These are phyloP conservation scores for Rafetus swinhoei DNA, from an alignment of 2,113 vertebrate species.

Conservation along the genomic window DNA sequence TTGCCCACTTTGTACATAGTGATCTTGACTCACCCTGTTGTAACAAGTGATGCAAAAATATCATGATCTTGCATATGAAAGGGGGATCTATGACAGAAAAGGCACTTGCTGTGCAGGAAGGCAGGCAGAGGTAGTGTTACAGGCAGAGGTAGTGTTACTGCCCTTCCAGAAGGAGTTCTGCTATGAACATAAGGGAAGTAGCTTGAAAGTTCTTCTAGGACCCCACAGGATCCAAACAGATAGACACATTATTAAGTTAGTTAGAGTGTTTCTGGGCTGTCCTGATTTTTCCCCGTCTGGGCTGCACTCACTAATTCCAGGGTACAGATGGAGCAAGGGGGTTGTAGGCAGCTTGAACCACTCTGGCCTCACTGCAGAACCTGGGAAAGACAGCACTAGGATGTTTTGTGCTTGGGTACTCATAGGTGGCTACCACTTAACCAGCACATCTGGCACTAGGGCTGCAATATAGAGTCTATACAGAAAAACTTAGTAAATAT, in stretches of 20 bases:
- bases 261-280: not conserved
- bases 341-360: not conserved
- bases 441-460: not conserved
- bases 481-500: not conserved
- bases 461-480: not conserved
- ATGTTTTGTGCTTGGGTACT: not conserved
- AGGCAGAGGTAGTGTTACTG: not conserved
- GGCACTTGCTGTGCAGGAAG: not conserved
- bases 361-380: accelerated
- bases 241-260: accelerated
- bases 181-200: not conserved
- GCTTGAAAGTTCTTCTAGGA: not conserved
- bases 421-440: not conserved
- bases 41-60: not conserved
- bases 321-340: not conserved
- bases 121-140: too few species aligned
- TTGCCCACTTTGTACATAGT: accelerated
- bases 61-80: not conserved
- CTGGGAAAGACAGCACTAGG: not conserved
- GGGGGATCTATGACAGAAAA: not conserved
- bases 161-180: not conserved
- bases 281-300: not conserved
- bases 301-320: accelerated
- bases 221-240: not conserved
- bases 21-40: accelerated